Evolutionary conservation across 2,888 invertebrate genomes (phyloP), one percentile per base, ranked within the genome.

Genomic region (Trichacis sp.): DNA sequence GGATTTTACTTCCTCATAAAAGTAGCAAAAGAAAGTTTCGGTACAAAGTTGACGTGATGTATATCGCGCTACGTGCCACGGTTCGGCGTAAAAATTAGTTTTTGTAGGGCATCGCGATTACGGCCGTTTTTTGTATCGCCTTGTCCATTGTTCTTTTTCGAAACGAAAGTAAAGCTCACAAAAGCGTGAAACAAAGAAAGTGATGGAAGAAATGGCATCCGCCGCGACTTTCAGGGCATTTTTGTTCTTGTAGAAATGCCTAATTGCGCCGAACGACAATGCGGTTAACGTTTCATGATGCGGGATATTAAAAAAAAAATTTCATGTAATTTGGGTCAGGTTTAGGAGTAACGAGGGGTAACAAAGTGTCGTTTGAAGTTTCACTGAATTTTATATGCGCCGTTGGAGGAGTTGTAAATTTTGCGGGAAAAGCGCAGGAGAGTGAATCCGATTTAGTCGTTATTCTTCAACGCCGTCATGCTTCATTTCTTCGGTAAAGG

Each of bases 101-200:
- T 45, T 45, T 45, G n/a, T 45, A 45, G 45, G 45, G 19, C 45
- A 45, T 4, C 45, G 45, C 14, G 3, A 20, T 20, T 20, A n/a
- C 20, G 20, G 14, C 19, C 2, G 9, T 45, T 19, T 45, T 45
- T 20, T 19, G 9, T 45, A 9, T 45, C 19, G 6, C 20, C 24
- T 24, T 8, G 24, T 8, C 40, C 19, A 20, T 20, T 45, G 45
- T 45, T 15, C 20, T 45, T 45, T 19, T 45, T 45, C 11, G 5
- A 20, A 45, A 45, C 18, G 45, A 45, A 45, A 45, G 45, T 20
- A 45, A 20, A 45, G 45, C 20, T 45, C 12, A 20, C 19, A 45
- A 45, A 20, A 20, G 14, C 45, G 45, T 45, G 45, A 20, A 45
- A 45, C 45, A 45, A 45, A 45, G 45, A 45, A 45, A 45, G 45